Evolutionary conservation across 2,888 invertebrate species (phyloP), one percentile per base, ranked within the genome.

Genomic region (Melieria omissa): DNA sequence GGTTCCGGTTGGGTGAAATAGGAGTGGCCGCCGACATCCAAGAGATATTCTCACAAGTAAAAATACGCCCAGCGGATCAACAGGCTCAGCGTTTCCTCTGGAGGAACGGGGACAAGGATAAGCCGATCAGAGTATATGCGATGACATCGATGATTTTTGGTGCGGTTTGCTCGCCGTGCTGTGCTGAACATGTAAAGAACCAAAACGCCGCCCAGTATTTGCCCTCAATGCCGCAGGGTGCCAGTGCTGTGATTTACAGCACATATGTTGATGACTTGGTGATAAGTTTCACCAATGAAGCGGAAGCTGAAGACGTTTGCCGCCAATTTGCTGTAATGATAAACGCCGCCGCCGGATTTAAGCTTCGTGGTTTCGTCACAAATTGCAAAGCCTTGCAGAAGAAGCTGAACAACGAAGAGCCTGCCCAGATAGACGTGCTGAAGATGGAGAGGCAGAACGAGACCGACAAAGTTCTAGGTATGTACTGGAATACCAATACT

Each of bases 11-110:
- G 68, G 73, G 75, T 3, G 60, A 47, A 2, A 69, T 81, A 4
- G 82, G 81, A 1, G 70, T 82, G 1, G 78, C 71, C 4, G 82
- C 76, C 0, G 82, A 84, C 65, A 81, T 84, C 4, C 75, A 75
- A 41, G 83, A 85, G 54, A 83, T 84, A 83, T 84, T 82, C 66
- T 73, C 80, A 8, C 82, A 80, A 64, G 71, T 84, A 0, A 49
- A 42, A 44, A 44, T 9, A 62, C 8, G 41, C n/a, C 10, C 10
- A 29, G 16, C 62, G 9, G 63, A 83, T 4, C 52, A 77, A 0
- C 79, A 77, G 0, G 52, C 55, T 1, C 49, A 49, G 12, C 49
- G 49, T 49, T 49, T 49, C 12, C 12, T 49, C 10, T 49, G 49
- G 49, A 49, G 49, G 12, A 12, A 49, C 12, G 49, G 49, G 9